These are phyloP conservation scores for Scaptomyza polygonia DNA, from an alignment of 2,888 invertebrate species.

Conservation along the genomic window DNA sequence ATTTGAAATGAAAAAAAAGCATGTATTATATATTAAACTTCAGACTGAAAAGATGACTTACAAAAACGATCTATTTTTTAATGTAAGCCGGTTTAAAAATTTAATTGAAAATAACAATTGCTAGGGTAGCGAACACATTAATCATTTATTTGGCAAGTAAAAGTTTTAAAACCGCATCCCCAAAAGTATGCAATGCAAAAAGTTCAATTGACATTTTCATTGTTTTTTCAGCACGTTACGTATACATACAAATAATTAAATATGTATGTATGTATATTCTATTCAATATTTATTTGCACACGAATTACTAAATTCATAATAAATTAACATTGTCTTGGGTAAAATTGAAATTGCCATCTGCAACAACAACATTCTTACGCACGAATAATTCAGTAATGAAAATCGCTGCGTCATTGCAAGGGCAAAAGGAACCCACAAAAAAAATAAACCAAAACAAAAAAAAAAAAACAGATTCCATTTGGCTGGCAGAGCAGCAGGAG, in stretches of 20 bases:
- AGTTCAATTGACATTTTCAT: conserved; percentile 61
- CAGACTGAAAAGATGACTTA: no score
- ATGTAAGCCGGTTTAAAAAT: no score
- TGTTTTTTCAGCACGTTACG: conserved; percentile 17
- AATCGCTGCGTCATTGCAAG: conserved; percentile 52
- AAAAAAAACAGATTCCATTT: conserved; percentile 31
- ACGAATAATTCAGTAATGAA: conserved; percentile 80
- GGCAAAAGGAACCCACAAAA: conserved; percentile 21
- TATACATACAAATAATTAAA: conserved; percentile 36
- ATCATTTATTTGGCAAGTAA: conserved; percentile 27
- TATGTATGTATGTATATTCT: conserved; percentile 31
- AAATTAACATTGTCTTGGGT: conserved; percentile 68
- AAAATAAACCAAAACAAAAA: no score
- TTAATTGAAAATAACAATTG: background rate
- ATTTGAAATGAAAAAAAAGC: background rate
- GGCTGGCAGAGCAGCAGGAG: conserved; percentile 1
- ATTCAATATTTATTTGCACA: conserved; percentile 67
- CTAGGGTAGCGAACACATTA: conserved; percentile 31
- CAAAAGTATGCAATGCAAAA: conserved; percentile 41
- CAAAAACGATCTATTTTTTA: no score
- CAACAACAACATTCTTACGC: conserved; percentile 75
- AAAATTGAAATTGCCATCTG: conserved; percentile 74
- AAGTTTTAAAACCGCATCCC: background rate
- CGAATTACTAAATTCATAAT: conserved; percentile 79
- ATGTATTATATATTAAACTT: background rate